phyloP scores from a whole-genome alignment of 2,113 vertebrate genomes.

The Gallinago paraguaiae region DNA sequence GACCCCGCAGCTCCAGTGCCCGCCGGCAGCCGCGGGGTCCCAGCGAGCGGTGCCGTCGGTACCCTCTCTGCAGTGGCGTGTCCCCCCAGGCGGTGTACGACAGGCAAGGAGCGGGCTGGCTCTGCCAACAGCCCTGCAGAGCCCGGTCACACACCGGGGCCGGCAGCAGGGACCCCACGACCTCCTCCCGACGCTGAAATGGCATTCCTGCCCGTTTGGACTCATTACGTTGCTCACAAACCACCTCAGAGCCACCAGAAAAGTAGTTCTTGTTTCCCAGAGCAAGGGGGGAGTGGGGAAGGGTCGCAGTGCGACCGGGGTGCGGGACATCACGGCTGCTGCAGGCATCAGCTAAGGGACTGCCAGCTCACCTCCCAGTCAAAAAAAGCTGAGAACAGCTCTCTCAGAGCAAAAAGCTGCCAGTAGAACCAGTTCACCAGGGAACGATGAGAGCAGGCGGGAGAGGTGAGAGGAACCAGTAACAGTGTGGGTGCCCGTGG shows the following conservation, averaged over 20 bases:
- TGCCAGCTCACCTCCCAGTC: not conserved
- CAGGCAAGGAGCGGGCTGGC: not conserved
- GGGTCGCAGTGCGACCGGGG: accelerated
- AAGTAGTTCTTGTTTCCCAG: not conserved
- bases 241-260: not conserved
- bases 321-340: accelerated
- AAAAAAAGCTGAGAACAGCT: not conserved
- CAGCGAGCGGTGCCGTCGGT: not conserved
- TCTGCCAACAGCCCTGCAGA: not conserved
- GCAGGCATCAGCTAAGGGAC: not conserved
- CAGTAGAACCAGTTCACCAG: not conserved
- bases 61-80: not conserved
- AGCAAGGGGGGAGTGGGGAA: not conserved
- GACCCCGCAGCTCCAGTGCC: accelerated
- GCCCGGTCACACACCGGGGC: accelerated
- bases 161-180: not conserved
- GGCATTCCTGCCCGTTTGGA: not conserved
- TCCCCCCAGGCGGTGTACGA: accelerated
- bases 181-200: not conserved
- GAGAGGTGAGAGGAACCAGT: not conserved
- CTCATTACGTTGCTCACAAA: not conserved
- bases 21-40: accelerated
- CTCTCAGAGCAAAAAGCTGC: not conserved
- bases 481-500: accelerated
- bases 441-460: accelerated